phyloP scores from a whole-genome alignment of 2,113 vertebrate genomes.

The Ardeotis arabs region DNA sequence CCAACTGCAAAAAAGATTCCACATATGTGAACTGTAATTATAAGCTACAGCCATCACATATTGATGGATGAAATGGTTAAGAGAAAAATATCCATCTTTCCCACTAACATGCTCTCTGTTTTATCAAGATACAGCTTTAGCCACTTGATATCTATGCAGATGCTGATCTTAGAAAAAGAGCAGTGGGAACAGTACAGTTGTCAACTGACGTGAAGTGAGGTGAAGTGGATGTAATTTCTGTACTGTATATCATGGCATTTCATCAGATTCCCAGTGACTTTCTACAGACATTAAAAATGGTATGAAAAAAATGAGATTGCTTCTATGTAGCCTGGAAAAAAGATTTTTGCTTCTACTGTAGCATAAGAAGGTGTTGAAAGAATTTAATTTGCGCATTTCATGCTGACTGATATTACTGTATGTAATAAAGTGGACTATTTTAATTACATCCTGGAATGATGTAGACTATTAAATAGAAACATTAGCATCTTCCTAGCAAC shows the following conservation, averaged over 20 bases:
- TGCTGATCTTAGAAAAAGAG: background rate
- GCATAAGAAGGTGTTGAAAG: background rate
- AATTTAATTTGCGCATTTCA: conserved; percentile 19
- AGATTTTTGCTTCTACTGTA: background rate
- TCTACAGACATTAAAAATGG: background rate
- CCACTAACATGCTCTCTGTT: background rate
- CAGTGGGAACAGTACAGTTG: background rate
- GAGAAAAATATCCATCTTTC: background rate
- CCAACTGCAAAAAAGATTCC: background rate
- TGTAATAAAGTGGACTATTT: background rate
- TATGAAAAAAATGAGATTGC: background rate
- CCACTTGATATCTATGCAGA: background rate
- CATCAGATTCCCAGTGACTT: background rate
- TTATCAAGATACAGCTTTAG: background rate
- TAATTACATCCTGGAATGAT: conserved; percentile 17
- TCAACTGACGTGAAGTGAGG: background rate
- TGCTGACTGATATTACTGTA: background rate
- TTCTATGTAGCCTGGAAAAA: background rate
- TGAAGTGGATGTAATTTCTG: background rate
- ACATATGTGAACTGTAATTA: background rate
- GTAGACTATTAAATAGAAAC: conserved; percentile 8
- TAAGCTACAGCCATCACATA: background rate
- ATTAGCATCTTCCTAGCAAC: background rate
- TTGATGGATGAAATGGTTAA: background rate
- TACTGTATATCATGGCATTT: background rate